Percentiles rank a stretch among this genome's conserved stretches.
Evolutionary conservation across 2,797 vertebrate species (phyloP).

Genomic region (Poeciliopsis infans): DNA sequence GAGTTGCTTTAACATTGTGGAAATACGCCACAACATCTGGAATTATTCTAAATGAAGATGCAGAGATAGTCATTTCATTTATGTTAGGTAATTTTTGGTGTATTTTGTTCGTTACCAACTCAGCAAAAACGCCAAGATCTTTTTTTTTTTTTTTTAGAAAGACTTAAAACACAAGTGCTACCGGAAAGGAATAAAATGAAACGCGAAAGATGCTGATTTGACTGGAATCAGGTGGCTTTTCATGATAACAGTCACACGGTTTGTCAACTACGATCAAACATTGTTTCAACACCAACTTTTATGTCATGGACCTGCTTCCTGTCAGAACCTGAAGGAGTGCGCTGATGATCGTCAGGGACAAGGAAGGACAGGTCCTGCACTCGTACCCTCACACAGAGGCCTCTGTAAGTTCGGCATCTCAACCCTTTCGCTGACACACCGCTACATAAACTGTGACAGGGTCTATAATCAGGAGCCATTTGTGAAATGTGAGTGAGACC

Average conservation of each 20-base stretch:
- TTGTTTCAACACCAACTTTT: conserved; percentile 26
- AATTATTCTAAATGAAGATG: neutral
- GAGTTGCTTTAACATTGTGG: neutral
- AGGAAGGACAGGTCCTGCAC: conserved; percentile 18
- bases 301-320: conserved; percentile 49
- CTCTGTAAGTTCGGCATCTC: conserved; percentile 8
- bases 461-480: conserved; percentile 67
- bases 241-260: conserved; percentile 3
- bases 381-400: conserved; percentile 16
- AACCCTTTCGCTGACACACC: conserved; percentile 21
- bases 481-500: conserved; percentile 59
- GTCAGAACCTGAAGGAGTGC: conserved; percentile 32
- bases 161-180: neutral
- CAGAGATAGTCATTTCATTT: neutral
- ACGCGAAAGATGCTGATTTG: conserved; percentile 4
- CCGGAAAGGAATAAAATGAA: neutral
- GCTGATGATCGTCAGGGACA: conserved; percentile 40
- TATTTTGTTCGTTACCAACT: neutral
- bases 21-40: neutral
- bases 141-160: neutral
- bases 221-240: conserved; percentile 6
- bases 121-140: neutral
- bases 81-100: neutral
- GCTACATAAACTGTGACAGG: conserved; percentile 52
- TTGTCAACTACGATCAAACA: conserved; percentile 14